A percentile compares a stretch with the other conserved stretches of the same genome.
Conservation (phyloP, 2,888 invertebrate species). For the Arctia plantaginis region DNA sequence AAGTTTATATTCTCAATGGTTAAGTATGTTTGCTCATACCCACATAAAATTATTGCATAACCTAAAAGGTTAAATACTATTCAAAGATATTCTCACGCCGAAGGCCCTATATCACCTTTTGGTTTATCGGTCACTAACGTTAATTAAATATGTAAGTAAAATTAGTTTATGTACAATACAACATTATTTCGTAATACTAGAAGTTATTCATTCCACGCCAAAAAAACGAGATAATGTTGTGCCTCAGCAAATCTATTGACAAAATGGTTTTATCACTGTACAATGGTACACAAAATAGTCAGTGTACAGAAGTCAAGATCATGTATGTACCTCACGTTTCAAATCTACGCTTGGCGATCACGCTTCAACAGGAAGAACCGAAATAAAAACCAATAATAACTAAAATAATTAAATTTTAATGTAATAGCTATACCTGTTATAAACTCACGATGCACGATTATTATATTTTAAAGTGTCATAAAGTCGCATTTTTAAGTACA, state of each 20-base stretch:
- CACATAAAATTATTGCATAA: slow-evolving; percentile 10
- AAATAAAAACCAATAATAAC: too few relatives aligned
- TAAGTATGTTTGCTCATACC: background rate
- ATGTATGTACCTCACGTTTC: too few relatives aligned
- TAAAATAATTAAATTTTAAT: too few relatives aligned
- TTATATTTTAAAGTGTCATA: too few relatives aligned
- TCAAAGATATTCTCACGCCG: background rate
- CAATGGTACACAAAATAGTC: too few relatives aligned
- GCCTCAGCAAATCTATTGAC: background rate
- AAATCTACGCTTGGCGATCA: too few relatives aligned
- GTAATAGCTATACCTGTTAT: too few relatives aligned
- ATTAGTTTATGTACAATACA: background rate
- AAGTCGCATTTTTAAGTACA: too few relatives aligned
- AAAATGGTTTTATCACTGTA: too few relatives aligned
- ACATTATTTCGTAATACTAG: background rate
- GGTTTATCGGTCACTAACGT: background rate
- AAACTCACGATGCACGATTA: too few relatives aligned
- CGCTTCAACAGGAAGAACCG: too few relatives aligned
- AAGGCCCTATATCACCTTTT: background rate
- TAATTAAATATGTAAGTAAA: background rate
- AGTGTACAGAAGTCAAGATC: too few relatives aligned
- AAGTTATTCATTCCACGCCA: background rate
- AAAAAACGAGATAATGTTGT: background rate
- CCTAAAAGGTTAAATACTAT: slow-evolving; percentile 8
- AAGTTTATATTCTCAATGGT: background rate